phyloP scores from a whole-genome alignment of 2,888 invertebrate species.

The Exocentrus adspersus region DNA sequence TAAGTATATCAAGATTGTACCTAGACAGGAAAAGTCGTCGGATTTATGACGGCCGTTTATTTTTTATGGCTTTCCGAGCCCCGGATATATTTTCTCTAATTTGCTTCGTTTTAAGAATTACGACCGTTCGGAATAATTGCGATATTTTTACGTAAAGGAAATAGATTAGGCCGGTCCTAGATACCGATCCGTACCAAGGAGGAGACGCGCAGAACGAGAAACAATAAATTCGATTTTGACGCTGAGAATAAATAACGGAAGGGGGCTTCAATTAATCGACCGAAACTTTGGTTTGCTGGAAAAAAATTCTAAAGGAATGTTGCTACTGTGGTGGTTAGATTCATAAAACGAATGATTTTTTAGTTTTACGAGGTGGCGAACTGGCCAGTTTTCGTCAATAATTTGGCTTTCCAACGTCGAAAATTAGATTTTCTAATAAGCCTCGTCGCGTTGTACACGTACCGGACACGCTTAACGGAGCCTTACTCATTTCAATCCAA shows the following conservation, averaged over 20 bases:
- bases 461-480: background rate
- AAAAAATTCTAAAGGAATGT: too few species aligned
- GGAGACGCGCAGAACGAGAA: background rate
- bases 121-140: constrained; percentile 11
- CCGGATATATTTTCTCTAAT: constrained; percentile 14
- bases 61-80: constrained; percentile 23
- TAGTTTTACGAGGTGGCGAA: too few species aligned
- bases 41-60: constrained; percentile 22
- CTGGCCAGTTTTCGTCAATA: too few species aligned
- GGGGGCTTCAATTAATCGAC: background rate
- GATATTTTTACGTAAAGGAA: constrained; percentile 18
- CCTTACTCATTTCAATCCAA: background rate
- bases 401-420: background rate
- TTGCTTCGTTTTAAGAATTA: constrained; percentile 26
- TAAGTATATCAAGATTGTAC: constrained; percentile 19
- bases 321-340: too few species aligned
- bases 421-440: background rate
- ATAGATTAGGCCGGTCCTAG: constrained; percentile 2
- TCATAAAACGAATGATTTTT: too few species aligned
- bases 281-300: too few species aligned
- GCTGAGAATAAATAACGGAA: background rate
- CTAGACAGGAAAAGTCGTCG: constrained; percentile 17
- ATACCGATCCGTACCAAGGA: constrained; percentile 18
- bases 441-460: background rate
- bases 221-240: background rate